phyloP scores from a whole-genome alignment of 1,140 invertebrate species.

The Galleria mellonella region DNA sequence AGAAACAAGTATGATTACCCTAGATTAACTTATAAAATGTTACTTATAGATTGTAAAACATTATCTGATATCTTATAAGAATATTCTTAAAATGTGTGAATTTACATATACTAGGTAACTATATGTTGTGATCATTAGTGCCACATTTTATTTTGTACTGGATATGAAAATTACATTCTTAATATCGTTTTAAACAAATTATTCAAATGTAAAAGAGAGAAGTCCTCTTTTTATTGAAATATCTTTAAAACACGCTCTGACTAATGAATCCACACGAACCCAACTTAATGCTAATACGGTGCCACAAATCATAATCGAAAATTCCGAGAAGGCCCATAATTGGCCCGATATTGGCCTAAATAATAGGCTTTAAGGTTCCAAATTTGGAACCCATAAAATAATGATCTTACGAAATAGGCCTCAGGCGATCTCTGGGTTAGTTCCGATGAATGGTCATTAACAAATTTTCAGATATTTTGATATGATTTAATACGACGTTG shows the following conservation, averaged over 20 bases:
- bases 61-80: no score
- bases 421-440: conserved; percentile 1
- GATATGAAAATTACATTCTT: background rate
- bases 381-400: conserved; percentile 32
- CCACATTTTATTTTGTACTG: no score
- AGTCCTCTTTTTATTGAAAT: background rate
- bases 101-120: no score
- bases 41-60: no score
- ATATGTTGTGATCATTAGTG: no score
- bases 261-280: background rate
- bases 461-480: conserved; percentile 4
- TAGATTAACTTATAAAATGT: no score
- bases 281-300: conserved; percentile 1
- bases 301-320: conserved; percentile 20
- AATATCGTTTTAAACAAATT: background rate
- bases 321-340: conserved; percentile 25
- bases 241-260: conserved; percentile 3
- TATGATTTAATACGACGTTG: conserved; percentile 1
- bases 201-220: background rate
- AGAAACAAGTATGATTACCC: no score
- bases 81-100: no score
- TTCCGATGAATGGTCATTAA: background rate
- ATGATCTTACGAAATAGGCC: conserved; percentile 22
- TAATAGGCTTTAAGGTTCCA: conserved; percentile 26
- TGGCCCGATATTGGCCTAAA: conserved; percentile 27